Evolutionary conservation across 2,113 vertebrate genomes (phyloP).

Genomic region (Xiphophorus couchianus): DNA sequence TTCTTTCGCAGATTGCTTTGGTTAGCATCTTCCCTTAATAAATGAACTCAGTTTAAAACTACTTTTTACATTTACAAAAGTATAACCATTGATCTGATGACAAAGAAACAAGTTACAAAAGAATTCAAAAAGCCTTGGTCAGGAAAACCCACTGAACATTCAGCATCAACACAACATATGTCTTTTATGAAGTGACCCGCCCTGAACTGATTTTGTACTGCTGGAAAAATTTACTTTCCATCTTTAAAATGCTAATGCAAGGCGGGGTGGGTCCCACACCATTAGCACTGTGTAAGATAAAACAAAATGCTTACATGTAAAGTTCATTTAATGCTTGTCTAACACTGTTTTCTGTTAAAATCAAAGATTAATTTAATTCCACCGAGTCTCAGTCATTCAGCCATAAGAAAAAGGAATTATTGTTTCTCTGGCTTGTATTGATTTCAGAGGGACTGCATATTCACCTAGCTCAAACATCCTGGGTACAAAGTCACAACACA

Average conservation of each 20-base stretch:
- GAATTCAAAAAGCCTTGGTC: neutral
- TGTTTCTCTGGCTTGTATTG: constrained; percentile 34
- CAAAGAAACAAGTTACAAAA: neutral
- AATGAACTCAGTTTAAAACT: too few relatives aligned
- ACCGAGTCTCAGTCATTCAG: neutral
- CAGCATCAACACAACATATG: neutral
- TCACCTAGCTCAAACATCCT: neutral
- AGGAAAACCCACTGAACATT: neutral
- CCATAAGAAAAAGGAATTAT: constrained; percentile 11
- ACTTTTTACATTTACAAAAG: too few relatives aligned
- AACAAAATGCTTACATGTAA: constrained; percentile 5
- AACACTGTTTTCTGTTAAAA: neutral
- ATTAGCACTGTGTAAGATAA: neutral
- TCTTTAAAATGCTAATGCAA: neutral
- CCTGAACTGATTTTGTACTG: neutral
- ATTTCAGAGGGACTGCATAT: constrained; percentile 16
- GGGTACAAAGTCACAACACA: constrained; percentile 36
- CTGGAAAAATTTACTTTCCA: neutral
- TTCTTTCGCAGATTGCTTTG: too few relatives aligned
- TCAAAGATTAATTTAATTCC: neutral
- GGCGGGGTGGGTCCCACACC: neutral
- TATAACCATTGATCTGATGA: neutral
- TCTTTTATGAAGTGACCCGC: too few relatives aligned
- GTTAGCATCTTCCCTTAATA: too few relatives aligned
- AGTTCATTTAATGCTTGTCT: neutral